phyloP scores from a whole-genome alignment of 1,140 invertebrate species.

The Yoshiicerus persimilis region DNA sequence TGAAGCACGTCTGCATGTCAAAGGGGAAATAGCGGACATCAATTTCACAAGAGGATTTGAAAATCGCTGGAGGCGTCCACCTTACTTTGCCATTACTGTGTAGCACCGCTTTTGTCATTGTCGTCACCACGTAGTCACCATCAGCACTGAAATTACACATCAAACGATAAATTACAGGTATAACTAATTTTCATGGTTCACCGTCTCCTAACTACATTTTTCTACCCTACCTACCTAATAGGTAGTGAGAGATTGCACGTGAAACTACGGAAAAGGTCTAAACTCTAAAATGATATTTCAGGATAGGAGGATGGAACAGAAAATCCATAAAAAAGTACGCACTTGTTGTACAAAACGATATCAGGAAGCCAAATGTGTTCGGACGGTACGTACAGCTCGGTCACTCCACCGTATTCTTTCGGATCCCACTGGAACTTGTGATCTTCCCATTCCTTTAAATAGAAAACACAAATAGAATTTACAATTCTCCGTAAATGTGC shows the following conservation, averaged over 20 bases:
- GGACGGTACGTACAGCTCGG: conserved; percentile 85
- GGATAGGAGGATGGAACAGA: not conserved
- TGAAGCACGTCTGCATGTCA: conserved; percentile 93
- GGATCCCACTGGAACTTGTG: conserved; percentile 97
- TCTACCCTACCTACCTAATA: too few relatives aligned
- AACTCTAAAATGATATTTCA: too few relatives aligned
- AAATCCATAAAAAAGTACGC: conserved; percentile 44
- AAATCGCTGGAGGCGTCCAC: conserved; percentile 94
- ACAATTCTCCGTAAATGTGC: not conserved
- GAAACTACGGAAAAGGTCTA: too few relatives aligned
- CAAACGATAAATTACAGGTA: not conserved
- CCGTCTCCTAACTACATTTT: not conserved
- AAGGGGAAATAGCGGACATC: conserved; percentile 96
- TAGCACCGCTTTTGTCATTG: conserved; percentile 95
- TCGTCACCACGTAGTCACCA: conserved; percentile 95
- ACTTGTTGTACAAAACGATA: conserved; percentile 95
- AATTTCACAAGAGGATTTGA: conserved; percentile 97
- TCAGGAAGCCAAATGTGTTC: conserved; percentile 95
- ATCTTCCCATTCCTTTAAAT: conserved; percentile 86
- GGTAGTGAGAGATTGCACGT: too few relatives aligned
- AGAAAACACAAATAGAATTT: not conserved
- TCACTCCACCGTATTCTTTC: conserved; percentile 89
- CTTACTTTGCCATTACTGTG: conserved; percentile 84
- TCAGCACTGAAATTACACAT: conserved; percentile 73
- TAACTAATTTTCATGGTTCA: not conserved